Conservation (phyloP, 2,113 vertebrate genomes). For the Lepus europaeus region DNA sequence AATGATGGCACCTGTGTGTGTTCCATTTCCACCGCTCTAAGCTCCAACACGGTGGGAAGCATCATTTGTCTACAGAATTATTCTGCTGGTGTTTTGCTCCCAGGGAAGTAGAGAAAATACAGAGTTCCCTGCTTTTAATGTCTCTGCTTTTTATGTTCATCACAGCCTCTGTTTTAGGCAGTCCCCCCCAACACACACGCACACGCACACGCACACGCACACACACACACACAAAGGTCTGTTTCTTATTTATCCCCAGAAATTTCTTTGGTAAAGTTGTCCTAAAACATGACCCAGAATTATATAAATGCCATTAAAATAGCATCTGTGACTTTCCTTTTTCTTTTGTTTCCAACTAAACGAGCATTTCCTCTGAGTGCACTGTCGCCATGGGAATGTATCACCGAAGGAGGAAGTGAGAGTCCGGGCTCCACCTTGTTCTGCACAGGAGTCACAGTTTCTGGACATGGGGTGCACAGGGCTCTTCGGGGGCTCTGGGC, state of each 20-base stretch:
- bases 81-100: conserved; percentile 59
- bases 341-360: background rate
- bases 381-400: conserved; percentile 66
- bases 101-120: conserved; percentile 59
- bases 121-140: conserved; percentile 35
- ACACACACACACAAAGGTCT: background rate
- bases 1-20: background rate
- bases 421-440: conserved; percentile 86
- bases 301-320: background rate
- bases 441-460: conserved; percentile 81
- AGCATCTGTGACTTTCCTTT: background rate
- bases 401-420: conserved; percentile 77
- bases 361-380: background rate
- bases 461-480: conserved; percentile 77
- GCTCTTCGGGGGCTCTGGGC: conserved; percentile 77
- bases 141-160: conserved; percentile 44
- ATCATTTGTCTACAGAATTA: conserved; percentile 29
- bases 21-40: conserved; percentile 49
- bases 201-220: background rate
- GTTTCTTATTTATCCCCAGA: conserved; percentile 36
- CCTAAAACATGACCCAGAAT: conserved; percentile 45
- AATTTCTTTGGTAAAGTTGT: conserved; percentile 11
- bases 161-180: conserved; percentile 19
- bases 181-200: background rate
- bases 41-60: conserved; percentile 42